A percentile compares a stretch with the other conserved stretches of the same genome.
These are phyloP conservation scores for Phaethornis superciliosus DNA, from an alignment of 2,113 vertebrate genomes.

Conservation along the genomic window DNA sequence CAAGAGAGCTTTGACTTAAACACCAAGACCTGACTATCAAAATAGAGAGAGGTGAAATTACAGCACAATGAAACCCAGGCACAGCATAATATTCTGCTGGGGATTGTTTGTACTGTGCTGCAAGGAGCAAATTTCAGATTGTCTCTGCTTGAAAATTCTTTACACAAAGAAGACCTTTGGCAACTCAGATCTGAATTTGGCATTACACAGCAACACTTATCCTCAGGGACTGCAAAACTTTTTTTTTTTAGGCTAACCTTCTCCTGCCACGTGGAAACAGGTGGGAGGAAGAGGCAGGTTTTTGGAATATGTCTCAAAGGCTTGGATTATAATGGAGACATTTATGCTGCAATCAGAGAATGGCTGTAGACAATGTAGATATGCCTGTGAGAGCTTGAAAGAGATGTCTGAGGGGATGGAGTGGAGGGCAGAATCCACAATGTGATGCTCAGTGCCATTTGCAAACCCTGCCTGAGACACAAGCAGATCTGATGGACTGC, in stretches of 20 bases:
- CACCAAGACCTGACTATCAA: conserved; percentile 29
- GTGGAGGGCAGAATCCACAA: neutral
- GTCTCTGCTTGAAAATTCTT: conserved; percentile 51
- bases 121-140: neutral
- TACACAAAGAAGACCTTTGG: neutral
- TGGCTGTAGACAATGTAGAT: neutral
- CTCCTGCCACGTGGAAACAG: neutral
- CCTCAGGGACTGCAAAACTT: neutral
- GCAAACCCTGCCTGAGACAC: neutral
- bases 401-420: neutral
- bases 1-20: conserved; percentile 32
- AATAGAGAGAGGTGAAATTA: conserved; percentile 35
- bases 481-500: neutral
- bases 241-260: neutral
- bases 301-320: neutral
- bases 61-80: conserved; percentile 9
- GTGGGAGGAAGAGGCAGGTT: neutral
- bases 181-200: neutral
- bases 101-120: neutral
- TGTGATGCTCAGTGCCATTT: neutral
- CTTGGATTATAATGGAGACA: neutral
- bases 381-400: neutral
- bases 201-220: neutral
- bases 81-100: conserved; percentile 15
- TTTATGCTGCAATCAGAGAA: neutral